These are phyloP conservation scores for Bothrops jararaca DNA, from an alignment of 2,113 vertebrate genomes.

Conservation along the genomic window DNA sequence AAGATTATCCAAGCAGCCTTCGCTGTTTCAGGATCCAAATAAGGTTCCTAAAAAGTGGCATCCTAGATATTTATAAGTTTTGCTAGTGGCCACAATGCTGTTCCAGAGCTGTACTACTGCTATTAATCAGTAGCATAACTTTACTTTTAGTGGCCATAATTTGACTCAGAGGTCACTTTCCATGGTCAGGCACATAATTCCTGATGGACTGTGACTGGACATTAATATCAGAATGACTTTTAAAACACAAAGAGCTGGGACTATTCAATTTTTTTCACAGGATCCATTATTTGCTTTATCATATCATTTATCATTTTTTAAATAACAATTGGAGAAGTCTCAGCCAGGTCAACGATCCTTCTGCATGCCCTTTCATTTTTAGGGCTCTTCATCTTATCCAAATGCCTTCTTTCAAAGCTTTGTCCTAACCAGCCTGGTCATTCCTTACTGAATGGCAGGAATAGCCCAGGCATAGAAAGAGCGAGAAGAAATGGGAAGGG, in stretches of 20 bases:
- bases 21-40: not conserved
- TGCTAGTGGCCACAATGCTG: not conserved
- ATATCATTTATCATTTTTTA: not conserved
- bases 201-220: not conserved
- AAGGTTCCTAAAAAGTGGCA: not conserved
- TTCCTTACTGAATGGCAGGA: not conserved
- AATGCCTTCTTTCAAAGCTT: not conserved
- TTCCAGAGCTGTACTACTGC: not conserved
- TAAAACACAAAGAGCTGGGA: not conserved
- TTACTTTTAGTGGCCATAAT: not conserved
- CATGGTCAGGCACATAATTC: not conserved
- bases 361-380: not conserved
- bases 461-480: not conserved
- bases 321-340: not conserved
- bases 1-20: not conserved
- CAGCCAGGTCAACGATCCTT: not conserved
- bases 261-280: not conserved
- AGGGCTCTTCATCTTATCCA: not conserved
- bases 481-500: rapidly evolving
- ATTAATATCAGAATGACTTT: not conserved
- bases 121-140: not conserved
- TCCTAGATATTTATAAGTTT: not conserved
- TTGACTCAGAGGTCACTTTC: not conserved
- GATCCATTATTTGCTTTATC: not conserved
- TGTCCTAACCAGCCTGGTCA: not conserved